phyloP scores from a whole-genome alignment of 2,797 vertebrate species.

The Pseudomugil gertrudae region DNA sequence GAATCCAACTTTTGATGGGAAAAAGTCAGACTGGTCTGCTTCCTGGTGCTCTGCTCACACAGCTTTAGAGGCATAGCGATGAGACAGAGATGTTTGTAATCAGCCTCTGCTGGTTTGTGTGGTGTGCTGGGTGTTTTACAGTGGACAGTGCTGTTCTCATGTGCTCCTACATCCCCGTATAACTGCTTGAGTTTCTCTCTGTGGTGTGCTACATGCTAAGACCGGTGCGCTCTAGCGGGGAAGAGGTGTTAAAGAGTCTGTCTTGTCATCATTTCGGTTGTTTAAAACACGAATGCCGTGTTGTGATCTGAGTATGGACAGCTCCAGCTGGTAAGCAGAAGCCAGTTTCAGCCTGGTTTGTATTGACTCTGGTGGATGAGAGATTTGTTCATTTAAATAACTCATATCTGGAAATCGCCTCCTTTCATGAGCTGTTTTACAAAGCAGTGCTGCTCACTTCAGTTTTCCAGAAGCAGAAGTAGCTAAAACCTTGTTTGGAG shows the following conservation, averaged over 20 bases:
- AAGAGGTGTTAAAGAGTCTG: too few relatives aligned
- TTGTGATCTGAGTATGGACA: constrained; percentile 12
- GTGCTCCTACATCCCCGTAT: neutral
- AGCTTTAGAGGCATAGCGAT: too few relatives aligned
- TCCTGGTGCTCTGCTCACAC: too few relatives aligned
- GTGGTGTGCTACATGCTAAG: neutral
- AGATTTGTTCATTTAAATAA: neutral
- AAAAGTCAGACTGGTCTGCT: neutral
- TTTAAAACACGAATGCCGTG: neutral
- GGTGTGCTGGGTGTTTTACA: too few relatives aligned
- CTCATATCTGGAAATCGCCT: neutral
- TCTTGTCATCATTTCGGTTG: neutral
- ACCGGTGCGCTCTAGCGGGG: too few relatives aligned
- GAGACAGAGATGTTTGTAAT: too few relatives aligned
- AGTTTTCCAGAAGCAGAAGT: too few relatives aligned
- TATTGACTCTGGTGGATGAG: neutral
- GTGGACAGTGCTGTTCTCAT: too few relatives aligned
- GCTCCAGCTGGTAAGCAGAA: neutral
- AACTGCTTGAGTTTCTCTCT: neutral
- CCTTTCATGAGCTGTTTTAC: neutral
- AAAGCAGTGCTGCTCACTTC: neutral
- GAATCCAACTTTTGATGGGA: neutral
- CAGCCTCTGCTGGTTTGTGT: neutral
- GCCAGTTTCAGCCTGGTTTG: neutral
- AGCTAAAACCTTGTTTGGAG: too few relatives aligned